Evolutionary conservation across 2,113 vertebrate species (phyloP), one percentile per base, ranked within the genome.

Genomic region (Archilochus colubris): DNA sequence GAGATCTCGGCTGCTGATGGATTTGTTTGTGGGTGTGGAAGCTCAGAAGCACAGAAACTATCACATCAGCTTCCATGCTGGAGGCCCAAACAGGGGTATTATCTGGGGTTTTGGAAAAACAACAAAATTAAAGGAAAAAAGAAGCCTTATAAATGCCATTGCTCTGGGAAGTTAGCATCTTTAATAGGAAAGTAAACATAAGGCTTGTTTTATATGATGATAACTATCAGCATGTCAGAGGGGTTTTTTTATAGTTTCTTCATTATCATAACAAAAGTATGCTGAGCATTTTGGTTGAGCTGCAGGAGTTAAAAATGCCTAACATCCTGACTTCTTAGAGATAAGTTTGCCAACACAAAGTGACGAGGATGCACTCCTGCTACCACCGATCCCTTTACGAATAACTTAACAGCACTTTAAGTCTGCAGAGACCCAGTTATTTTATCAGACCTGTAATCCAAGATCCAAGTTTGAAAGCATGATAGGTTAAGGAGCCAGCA

Each of bases 281-380:
- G 51, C 33, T 17, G 24, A 95, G 44, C 75, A 55, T 67, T 63
- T 63, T 63, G 18, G 55, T 31, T 33, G 46, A 91, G 64, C 38
- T 63, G 72, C 82, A 80, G 68, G 43, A 93, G 89, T 91, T 93
- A 93, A 77, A 46, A 80, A 89, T 5, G n/a, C 44, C 9, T 76
- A 92, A 22, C 72, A 86, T 19, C 59, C 33, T 1, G 1, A 53
- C 63, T 86, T 82, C 40, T 86, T 38, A 55, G 62, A 91, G 75
- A 77, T 38, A 91, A 53, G n/a, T 28, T 31, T 77, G 80, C 64
- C 66, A 90, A 78, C 76, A 72, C 48, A 61, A 50, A 86, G 58
- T 5, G 74, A 91, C 5, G 2, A 64, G 73, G 73, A 86, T 25
- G n/a, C 43, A 23, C 57, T 86, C 53, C 72, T 63, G 43, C 43